phyloP scores from a whole-genome alignment of 2,797 vertebrate genomes.

The Hoplostethus atlanticus region DNA sequence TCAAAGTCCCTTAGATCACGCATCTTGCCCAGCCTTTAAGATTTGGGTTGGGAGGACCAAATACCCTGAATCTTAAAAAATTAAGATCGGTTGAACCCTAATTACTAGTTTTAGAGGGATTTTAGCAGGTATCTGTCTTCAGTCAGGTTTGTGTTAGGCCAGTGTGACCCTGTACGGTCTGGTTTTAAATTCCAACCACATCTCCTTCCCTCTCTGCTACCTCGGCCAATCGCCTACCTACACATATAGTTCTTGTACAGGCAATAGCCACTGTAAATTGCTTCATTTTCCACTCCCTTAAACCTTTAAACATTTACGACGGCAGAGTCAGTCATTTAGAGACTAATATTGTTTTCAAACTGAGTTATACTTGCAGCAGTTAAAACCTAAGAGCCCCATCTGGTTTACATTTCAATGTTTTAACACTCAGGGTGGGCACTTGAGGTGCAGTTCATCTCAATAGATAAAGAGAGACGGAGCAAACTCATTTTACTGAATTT shows the following conservation, averaged over 20 bases:
- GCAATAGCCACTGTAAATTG: slow-evolving; percentile 61
- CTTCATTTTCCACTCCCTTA: slow-evolving; percentile 66
- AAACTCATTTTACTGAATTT: slow-evolving; percentile 1
- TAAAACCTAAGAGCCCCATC: slow-evolving; percentile 44
- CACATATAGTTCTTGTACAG: slow-evolving; percentile 44
- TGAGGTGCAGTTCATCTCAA: slow-evolving; percentile 31
- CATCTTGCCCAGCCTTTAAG: too few species aligned
- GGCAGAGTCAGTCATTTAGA: slow-evolving; percentile 63
- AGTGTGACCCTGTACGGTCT: slow-evolving; percentile 43
- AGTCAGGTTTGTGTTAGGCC: slow-evolving; percentile 39
- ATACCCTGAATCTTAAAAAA: too few species aligned
- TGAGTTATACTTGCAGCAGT: slow-evolving; percentile 56
- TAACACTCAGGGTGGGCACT: slow-evolving; percentile 21
- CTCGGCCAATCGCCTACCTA: slow-evolving; percentile 44
- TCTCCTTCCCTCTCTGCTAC: slow-evolving; percentile 36
- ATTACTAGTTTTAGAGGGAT: background rate
- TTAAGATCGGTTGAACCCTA: background rate
- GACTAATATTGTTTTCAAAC: slow-evolving; percentile 64
- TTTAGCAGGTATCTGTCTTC: background rate
- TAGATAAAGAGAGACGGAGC: background rate
- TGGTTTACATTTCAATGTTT: slow-evolving; percentile 30
- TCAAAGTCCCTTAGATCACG: too few species aligned
- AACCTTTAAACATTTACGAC: slow-evolving; percentile 76
- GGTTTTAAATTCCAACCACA: slow-evolving; percentile 62
- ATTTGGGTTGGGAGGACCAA: too few species aligned